Evolutionary conservation across 2,113 vertebrate genomes (phyloP), one percentile per base, ranked within the genome.

Genomic region (Dicentrarchus labrax): DNA sequence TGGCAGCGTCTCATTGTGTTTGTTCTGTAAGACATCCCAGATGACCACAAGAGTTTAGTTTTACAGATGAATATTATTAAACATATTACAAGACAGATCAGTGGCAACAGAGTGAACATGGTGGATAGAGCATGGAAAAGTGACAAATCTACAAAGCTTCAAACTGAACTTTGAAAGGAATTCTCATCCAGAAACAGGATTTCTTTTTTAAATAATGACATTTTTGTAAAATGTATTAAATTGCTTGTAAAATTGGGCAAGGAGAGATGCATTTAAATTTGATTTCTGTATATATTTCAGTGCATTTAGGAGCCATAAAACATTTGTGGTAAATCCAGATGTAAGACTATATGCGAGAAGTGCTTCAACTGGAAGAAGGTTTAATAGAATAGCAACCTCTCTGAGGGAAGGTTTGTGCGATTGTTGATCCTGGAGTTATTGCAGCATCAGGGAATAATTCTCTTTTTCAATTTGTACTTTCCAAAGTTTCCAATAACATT

Each of bases 401-500:
- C 30, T 2, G 39, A 75, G 45, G 45, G 16, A 74, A 43, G 8
- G 59, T 76, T 76, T 60, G 47, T 36, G 10, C n/a, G 22, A 12
- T 51, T 24, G 12, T 51, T 22, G 45, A 30, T 30, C 30, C 30
- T 30, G 1, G 4, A 51, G 24, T 45, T 56, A 36, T 60, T 50
- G 4, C 5, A 62, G 30, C 7, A 15, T 38, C 66, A 2, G 39
- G 60, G 81, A 66, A 66, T 15, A 3, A 64, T 72, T 82, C 15
- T 21, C 24, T 71, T 64, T 47, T 22, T 81, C 43, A 30, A 13
- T 82, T 51, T 61, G 2, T 54, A 73, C 73, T 78, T 53, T 67
- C 45, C 30, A 43, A 84, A 67, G 39, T 45, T 9, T 17, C 24
- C 8, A 41, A 61, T n/a, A 36, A 15, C 9, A 24, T 38, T 64